Conservation (phyloP, 2,888 invertebrate species). For the Monochamus alternatus region DNA sequence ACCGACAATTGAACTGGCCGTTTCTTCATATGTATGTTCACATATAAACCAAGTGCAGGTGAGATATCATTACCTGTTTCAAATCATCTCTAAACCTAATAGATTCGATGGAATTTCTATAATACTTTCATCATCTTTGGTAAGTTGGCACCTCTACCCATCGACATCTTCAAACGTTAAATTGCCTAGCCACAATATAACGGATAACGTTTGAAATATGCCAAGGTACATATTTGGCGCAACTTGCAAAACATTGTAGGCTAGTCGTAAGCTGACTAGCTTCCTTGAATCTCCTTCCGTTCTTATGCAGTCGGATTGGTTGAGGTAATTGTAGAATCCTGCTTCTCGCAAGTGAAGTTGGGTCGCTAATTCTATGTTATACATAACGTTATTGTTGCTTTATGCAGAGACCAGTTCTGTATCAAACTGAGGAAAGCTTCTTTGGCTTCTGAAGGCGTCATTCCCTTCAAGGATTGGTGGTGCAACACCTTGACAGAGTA, state of each 20-base stretch:
- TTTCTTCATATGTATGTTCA: too few relatives aligned
- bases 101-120: constrained; percentile 82
- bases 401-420: constrained; percentile 93
- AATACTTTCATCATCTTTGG: constrained; percentile 81
- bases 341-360: constrained; percentile 83
- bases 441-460: constrained; percentile 90
- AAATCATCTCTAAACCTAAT: constrained; percentile 86
- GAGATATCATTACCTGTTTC: constrained; percentile 84
- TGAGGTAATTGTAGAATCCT: constrained; percentile 86
- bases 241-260: constrained; percentile 91
- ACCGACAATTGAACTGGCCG: too few relatives aligned
- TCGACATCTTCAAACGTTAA: constrained; percentile 89
- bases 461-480: constrained; percentile 91
- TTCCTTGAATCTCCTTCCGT: constrained; percentile 81
- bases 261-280: constrained; percentile 87
- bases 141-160: constrained; percentile 87
- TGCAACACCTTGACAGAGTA: constrained; percentile 90
- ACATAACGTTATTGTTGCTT: constrained; percentile 94
- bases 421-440: constrained; percentile 94
- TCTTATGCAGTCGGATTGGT: constrained; percentile 83
- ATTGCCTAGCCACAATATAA: constrained; percentile 93
- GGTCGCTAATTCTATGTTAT: constrained; percentile 83
- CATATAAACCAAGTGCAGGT: too few relatives aligned
- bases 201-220: constrained; percentile 90
- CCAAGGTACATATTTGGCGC: constrained; percentile 90